Evolutionary conservation across 2,888 invertebrate species (phyloP).

Genomic region (Metopia argyrocephala): DNA sequence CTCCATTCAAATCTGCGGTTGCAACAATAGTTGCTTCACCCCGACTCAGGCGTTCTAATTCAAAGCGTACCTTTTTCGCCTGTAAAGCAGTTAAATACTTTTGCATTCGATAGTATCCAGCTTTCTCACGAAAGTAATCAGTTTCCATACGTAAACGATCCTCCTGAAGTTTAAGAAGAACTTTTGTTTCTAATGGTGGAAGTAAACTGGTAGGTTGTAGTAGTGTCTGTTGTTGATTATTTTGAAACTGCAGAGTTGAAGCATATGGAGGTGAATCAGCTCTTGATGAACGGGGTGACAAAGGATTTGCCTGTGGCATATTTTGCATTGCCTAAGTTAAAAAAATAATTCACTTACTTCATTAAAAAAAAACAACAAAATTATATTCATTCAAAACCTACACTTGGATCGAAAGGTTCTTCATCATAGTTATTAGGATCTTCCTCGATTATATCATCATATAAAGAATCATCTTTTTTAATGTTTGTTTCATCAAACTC

Average conservation of each 20-base stretch:
- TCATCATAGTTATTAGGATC: constrained; percentile 64
- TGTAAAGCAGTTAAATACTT: constrained; percentile 72
- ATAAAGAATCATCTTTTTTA: constrained; percentile 66
- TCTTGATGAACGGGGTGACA: constrained; percentile 65
- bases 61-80: constrained; percentile 68
- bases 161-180: constrained; percentile 66
- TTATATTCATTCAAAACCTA: constrained; percentile 30
- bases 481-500: constrained; percentile 59
- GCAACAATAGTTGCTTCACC: constrained; percentile 40
- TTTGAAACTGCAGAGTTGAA: constrained; percentile 25
- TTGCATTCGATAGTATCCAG: constrained; percentile 73
- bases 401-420: constrained; percentile 66
- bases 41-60: constrained; percentile 62
- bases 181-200: constrained; percentile 56
- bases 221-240: constrained; percentile 30
- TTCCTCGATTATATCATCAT: constrained; percentile 68
- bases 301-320: constrained; percentile 63
- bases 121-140: constrained; percentile 72
- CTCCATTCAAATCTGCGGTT: constrained; percentile 55
- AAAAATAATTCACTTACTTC: not conserved
- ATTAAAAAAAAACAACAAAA: not conserved
- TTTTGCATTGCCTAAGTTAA: constrained; percentile 55
- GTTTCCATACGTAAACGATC: constrained; percentile 72
- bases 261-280: constrained; percentile 38
- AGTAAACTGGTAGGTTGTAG: constrained; percentile 36